Base-by-base conservation (phyloP, 2,113 vertebrate species). In the Xenotilapia flavipinnis region DNA sequence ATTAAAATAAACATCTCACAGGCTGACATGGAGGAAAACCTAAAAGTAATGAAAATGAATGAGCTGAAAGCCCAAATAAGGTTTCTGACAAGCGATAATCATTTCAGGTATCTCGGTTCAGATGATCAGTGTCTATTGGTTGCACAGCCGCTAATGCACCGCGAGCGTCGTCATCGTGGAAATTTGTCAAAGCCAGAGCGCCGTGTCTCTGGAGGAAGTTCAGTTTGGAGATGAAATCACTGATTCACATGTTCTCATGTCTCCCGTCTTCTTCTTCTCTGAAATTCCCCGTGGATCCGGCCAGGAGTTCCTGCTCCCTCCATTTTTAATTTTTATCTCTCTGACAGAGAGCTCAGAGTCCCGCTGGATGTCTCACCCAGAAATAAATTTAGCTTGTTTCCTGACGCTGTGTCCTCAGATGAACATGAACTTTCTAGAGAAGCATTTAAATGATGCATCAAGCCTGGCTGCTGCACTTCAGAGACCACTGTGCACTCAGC, bases 381-480 rank as follows among this genome's bases (percentile, higher is more conserved):
- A 62, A 49, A 31, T 36, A 68, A n/a, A 65, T 38, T 65, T 65
- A 65, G 9, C 6, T 14, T 3, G n/a, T 47, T 31, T n/a, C 31
- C 60, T 75, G 17, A 47, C 31, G 36, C 42, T 58, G 75, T 7
- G 31, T 81, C 80, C 56, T 80, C 40, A 65, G 54, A 85, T 40
- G 36, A 56, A 75, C 45, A 23, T 33, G 15, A 38, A 12, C 55
- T 53, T 81, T 70, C 53, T 56, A 36, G 77, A 45, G 47, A 62
- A 38, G 45, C 55, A 5, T 56, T 80, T 88, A 49, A 91, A 89
- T 87, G 45, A 86, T 88, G 77, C 7, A 90, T 86, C 47, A 83
- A 80, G 9, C 2, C 45, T 26, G 26, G 21, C 58, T 80, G 45
- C 7, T 65, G n/a, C 9, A 21, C 26, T 19, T 26, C 9, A 49